These are phyloP conservation scores for Amphimedon queenslandica DNA, from an alignment of 37 sponge, comb jelly and placozoan genomes.

Conservation along the genomic window DNA sequence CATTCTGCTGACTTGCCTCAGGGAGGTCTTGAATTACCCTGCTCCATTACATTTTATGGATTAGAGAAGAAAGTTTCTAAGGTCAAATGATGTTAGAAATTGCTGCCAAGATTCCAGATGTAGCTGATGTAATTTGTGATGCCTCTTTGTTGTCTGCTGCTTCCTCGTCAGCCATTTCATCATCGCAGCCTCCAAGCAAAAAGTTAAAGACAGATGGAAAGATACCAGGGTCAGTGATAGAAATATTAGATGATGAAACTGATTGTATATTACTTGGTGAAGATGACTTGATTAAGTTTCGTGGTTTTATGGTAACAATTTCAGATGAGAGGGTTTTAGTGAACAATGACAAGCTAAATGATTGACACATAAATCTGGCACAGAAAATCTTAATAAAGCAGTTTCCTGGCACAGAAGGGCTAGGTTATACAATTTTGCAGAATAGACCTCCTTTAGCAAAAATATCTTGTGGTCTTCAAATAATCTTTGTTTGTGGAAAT, in stretches of 20 bases:
- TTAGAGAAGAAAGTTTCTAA: constrained; percentile 3
- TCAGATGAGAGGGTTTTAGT: neutral
- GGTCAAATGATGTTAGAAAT: constrained; percentile 9
- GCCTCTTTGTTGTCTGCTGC: too few species aligned
- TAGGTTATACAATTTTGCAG: constrained; percentile 11
- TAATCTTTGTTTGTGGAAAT: constrained; percentile 17
- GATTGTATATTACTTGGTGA: neutral
- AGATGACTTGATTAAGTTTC: neutral
- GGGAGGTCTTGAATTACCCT: constrained; percentile 35
- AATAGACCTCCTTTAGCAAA: neutral
- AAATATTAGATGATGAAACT: neutral
- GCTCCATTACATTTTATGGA: constrained; percentile 7
- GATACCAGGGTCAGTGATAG: neutral
- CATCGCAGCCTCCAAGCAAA: neutral
- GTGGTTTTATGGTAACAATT: neutral
- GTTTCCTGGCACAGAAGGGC: constrained; percentile 14
- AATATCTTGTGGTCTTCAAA: constrained; percentile 5
- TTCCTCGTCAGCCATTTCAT: too few species aligned
- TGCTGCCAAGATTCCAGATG: neutral
- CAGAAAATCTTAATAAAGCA: constrained; percentile 23
- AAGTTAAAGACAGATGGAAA: neutral
- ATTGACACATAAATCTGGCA: constrained; percentile 31
- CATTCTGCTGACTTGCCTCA: constrained; percentile 24
- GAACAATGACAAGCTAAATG: neutral
- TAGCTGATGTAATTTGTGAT: too few species aligned